These are phyloP conservation scores for Harpagoxenus sublaevis DNA, from an alignment of 2,888 invertebrate species.

Conservation along the genomic window DNA sequence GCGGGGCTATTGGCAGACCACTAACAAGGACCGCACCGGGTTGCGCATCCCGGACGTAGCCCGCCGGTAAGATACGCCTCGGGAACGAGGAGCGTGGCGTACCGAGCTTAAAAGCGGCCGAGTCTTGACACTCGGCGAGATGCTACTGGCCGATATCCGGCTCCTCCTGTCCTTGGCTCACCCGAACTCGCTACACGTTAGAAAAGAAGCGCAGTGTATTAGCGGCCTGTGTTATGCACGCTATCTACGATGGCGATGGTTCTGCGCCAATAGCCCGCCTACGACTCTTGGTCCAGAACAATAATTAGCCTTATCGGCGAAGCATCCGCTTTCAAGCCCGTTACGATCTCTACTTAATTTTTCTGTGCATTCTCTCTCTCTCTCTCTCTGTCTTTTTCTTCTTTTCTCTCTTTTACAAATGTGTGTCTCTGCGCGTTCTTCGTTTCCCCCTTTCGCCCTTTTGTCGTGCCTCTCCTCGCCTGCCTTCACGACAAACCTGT, in stretches of 20 bases:
- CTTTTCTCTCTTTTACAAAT: not conserved
- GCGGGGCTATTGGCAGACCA: conserved; percentile 80
- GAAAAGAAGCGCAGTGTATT: conserved; percentile 71
- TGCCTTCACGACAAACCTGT: conserved; percentile 64
- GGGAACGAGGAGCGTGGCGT: conserved; percentile 76
- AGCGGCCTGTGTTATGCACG: conserved; percentile 63
- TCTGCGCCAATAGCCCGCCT: conserved; percentile 60
- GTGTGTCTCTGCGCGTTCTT: conserved; percentile 31
- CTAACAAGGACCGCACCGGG: conserved; percentile 80
- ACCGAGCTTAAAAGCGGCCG: conserved; percentile 73
- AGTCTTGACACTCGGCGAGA: conserved; percentile 82
- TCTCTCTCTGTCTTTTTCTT: conserved; percentile 11
- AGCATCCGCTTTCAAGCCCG: conserved; percentile 65
- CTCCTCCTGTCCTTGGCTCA: conserved; percentile 74
- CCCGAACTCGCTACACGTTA: conserved; percentile 55
- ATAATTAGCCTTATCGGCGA: conserved; percentile 82
- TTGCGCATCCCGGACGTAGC: conserved; percentile 63
- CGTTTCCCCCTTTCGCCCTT: conserved; percentile 18
- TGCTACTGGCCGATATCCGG: conserved; percentile 82
- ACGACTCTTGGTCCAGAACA: conserved; percentile 73
- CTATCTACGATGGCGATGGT: conserved; percentile 53
- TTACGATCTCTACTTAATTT: conserved; percentile 67
- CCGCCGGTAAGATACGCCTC: conserved; percentile 70
- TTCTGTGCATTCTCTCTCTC: conserved; percentile 24
- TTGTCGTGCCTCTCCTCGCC: conserved; percentile 48